Conservation (phyloP, 2,797 vertebrate species). For the Sandelia bainsii region DNA sequence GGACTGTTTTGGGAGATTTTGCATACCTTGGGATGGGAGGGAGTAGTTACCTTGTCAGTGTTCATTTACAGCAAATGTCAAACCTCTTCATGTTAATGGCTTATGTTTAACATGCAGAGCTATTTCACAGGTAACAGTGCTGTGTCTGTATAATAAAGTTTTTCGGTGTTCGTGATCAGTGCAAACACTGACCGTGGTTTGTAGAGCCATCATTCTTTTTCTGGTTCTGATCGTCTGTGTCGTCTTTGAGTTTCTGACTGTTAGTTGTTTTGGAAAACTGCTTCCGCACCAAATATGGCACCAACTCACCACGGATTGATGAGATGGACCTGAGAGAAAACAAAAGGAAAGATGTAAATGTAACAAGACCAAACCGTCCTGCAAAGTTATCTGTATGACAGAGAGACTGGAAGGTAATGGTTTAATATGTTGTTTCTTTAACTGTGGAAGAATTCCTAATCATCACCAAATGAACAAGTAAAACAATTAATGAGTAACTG, state of each 20-base stretch:
- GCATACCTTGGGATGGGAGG: not conserved
- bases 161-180: not conserved
- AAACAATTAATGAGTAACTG: not conserved
- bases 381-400: not conserved
- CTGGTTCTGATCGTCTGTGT: slow-evolving; percentile 80
- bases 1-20: not conserved
- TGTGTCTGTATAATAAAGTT: not conserved
- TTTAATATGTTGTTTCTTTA: not conserved
- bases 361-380: not conserved
- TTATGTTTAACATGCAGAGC: not conserved
- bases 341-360: not conserved
- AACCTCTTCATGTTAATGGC: not conserved
- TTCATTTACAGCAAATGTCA: not conserved
- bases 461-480: not conserved
- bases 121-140: not conserved
- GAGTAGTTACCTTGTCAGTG: not conserved
- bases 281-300: slow-evolving; percentile 95
- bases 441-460: not conserved
- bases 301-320: slow-evolving; percentile 94
- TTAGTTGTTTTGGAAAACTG: slow-evolving; percentile 90
- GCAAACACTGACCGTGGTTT: slow-evolving; percentile 80
- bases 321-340: slow-evolving; percentile 87
- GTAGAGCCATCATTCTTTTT: slow-evolving; percentile 86
- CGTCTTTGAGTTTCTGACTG: slow-evolving; percentile 82
- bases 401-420: rapidly evolving